Base-by-base conservation (phyloP, 2,113 vertebrate genomes). In the Rhea americana region DNA sequence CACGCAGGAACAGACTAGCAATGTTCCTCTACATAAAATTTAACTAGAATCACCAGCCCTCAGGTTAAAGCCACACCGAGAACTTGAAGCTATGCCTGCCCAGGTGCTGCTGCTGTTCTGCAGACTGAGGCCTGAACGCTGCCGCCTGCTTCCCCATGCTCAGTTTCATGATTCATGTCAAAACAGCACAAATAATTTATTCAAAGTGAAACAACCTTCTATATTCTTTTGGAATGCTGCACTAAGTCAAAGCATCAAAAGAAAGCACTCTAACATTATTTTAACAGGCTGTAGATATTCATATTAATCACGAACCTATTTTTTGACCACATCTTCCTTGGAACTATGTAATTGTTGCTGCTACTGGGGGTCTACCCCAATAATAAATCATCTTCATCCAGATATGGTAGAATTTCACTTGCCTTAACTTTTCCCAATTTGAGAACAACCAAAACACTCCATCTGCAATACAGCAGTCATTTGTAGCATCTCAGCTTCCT, bases 31-130 rank as follows among this genome's bases (percentile, higher is more conserved):
- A 76, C 26, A 11, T 88, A 87, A 96, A 95, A 96, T 77, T 94
- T 89, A 94, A 94, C 91, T 94, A 93, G 85, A 93, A 86, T 79
- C 94, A 79, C 80, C 91, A 93, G 80, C 87, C 94, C 91, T 75
- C 77, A 25, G 85, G 96, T 93, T 75, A 95, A 81, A 94, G 58
- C 80, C 96, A 86, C 1, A 0, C 80, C 84, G 93, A 89, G 93
- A 94, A 90, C 48, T 94, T 94, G 90, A 96, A 96, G 90, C 85
- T 13, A 0, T 86, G 83, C 94, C 91, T 4, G 6, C 62, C 77
- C 94, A 96, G 93, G 93, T 96, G 94, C 81, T 93, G 82, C n/a
- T 82, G 90, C 65, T 90, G 66, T 9, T 71, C 59, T 50, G 55
- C 63, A 88, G 76, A 76, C 35, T 0, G 2, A 81, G 85, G 84